Conservation (phyloP, 2,888 invertebrate species). For the Callosobruchus maculatus region DNA sequence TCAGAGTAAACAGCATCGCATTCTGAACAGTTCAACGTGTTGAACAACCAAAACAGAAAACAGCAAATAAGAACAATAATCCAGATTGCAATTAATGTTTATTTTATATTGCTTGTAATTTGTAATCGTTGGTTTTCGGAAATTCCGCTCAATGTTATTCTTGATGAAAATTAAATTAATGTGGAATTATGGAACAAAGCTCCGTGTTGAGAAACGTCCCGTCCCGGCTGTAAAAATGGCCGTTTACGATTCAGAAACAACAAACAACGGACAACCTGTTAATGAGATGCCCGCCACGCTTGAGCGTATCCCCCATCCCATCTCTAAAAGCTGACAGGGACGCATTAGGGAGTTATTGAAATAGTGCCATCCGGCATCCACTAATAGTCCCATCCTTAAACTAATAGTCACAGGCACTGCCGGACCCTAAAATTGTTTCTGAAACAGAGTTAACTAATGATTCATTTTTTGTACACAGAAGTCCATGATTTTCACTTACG, state of each 20-base stretch:
- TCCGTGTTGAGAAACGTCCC: background rate
- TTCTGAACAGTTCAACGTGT: too few species aligned
- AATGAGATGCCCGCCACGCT: background rate
- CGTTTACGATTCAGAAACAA: background rate
- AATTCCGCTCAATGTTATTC: background rate
- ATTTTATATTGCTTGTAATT: background rate
- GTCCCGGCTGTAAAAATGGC: background rate
- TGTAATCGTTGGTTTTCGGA: background rate
- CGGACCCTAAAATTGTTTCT: too few species aligned
- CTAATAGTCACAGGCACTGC: too few species aligned
- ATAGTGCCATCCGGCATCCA: too few species aligned
- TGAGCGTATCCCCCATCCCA: conserved; percentile 1
- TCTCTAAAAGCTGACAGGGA: conserved; percentile 6
- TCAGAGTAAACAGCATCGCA: too few species aligned
- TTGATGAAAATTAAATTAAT: background rate
- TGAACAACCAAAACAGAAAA: too few species aligned
- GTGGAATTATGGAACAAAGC: too few species aligned
- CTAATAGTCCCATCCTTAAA: too few species aligned
- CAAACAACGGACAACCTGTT: background rate
- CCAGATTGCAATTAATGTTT: background rate
- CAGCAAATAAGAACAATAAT: background rate
- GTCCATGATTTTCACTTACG: too few species aligned
- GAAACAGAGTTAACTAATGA: too few species aligned
- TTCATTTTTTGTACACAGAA: too few species aligned
- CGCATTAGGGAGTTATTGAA: background rate